Base-by-base conservation (phyloP, 53 echinoderm and acorn worm genomes). In the Henricia sp. region DNA sequence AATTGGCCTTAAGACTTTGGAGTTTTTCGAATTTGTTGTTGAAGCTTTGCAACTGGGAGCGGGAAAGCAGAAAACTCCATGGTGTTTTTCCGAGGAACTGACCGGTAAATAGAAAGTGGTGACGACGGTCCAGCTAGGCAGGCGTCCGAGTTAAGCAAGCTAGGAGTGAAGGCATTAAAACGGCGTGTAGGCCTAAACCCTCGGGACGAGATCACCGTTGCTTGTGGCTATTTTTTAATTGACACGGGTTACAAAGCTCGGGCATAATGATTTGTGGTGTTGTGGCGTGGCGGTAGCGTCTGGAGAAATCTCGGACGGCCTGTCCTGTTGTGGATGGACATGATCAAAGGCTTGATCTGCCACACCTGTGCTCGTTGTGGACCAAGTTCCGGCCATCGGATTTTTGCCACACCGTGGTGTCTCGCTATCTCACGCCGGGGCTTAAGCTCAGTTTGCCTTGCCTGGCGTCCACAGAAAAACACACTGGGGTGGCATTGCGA, bases 341-440 rank as follows among this genome's bases (percentile, higher is more conserved):
- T n/a, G 77, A 77, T 57, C 77, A 66, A 20, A 24, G 28, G 38
- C 34, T 32, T 63, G 80, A 80, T 80, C 64, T 30, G 29, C 50
- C 63, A 64, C 80, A 80, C 80, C 80, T 80, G 80, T 48, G 38
- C 70, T 55, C 55, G 14, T 35, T 60, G 62, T 62, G 40, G 62
- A 62, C 80, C 50, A 25, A 62, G 44, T 63, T 80, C 80, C 80
- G 80, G 80, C 64, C 80, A 80, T 58, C n/a, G n/a, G n/a, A n/a
- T 58, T 26, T 77, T 63, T 29, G 13, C 60, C 17, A 24, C 44
- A 20, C 67, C 37, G 37, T 19, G 67, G 37, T 46, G 14, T 46
- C 8, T n/a, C n/a, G n/a, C n/a, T n/a, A 60, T 32, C 62, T 60
- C 56, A 56, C 16, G 25, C n/a, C n/a, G 62, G 62, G 29, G 62